Conservation (phyloP, 2,888 invertebrate genomes). For the Xestia xanthographa region DNA sequence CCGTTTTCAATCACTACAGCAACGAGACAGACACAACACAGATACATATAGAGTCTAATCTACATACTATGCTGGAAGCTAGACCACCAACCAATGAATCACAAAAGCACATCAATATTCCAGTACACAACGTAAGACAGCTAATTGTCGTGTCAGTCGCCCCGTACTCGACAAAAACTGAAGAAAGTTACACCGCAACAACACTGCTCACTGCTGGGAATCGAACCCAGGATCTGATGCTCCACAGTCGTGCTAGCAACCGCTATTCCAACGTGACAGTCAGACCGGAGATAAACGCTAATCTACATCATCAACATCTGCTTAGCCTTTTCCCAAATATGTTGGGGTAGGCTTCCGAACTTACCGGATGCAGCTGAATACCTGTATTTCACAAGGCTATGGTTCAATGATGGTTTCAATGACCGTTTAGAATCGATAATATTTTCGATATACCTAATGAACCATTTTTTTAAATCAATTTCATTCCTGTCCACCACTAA, state of each 20-base stretch:
- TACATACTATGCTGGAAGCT: background rate
- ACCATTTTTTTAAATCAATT: no score
- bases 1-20: no score
- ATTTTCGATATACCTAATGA: no score
- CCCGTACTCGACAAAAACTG: conserved; percentile 25
- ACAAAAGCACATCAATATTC: conserved; percentile 44
- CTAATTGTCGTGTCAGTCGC: no score
- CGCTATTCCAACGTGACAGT: background rate
- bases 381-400: background rate
- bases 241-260: background rate
- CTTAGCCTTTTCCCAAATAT: no score
- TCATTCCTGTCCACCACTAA: no score
- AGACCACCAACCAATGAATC: conserved; percentile 8
- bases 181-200: conserved; percentile 19
- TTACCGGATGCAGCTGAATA: background rate
- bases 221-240: background rate
- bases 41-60: no score
- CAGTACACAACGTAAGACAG: conserved; percentile 35
- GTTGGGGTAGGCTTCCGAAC: background rate
- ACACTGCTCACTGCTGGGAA: background rate
- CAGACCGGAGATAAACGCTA: background rate
- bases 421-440: no score
- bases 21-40: no score
- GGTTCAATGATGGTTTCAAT: no score
- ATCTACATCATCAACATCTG: no score